These are phyloP conservation scores for Nemotelus pantherinus DNA, from an alignment of 2,888 invertebrate genomes.

Conservation along the genomic window DNA sequence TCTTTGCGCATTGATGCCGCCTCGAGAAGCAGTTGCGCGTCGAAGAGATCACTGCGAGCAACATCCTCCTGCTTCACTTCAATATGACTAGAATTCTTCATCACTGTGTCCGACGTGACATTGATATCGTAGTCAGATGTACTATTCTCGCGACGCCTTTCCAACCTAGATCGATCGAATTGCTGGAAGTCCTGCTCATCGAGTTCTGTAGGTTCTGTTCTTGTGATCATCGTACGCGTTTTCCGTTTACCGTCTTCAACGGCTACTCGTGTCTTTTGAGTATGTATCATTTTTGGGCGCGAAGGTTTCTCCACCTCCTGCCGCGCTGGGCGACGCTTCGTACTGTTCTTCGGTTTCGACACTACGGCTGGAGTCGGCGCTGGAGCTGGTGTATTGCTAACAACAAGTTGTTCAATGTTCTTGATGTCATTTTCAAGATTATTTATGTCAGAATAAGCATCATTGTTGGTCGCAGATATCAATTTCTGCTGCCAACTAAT, in stretches of 20 bases:
- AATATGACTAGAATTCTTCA: slow-evolving; percentile 57
- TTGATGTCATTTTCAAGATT: slow-evolving; percentile 66
- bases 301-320: slow-evolving; percentile 60
- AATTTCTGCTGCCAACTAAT: slow-evolving; percentile 59
- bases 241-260: slow-evolving; percentile 69
- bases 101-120: slow-evolving; percentile 54
- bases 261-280: slow-evolving; percentile 71
- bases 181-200: slow-evolving; percentile 48
- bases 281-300: slow-evolving; percentile 82
- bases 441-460: slow-evolving; percentile 65
- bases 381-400: slow-evolving; percentile 62
- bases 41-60: slow-evolving; percentile 58
- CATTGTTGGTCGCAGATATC: slow-evolving; percentile 57
- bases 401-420: slow-evolving; percentile 64
- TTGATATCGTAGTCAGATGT: slow-evolving; percentile 61
- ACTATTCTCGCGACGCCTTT: slow-evolving; percentile 42
- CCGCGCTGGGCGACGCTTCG: slow-evolving; percentile 53
- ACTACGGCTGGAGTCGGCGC: slow-evolving; percentile 51
- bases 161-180: slow-evolving; percentile 44
- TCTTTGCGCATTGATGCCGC: slow-evolving; percentile 60
- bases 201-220: slow-evolving; percentile 57
- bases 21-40: slow-evolving; percentile 60
- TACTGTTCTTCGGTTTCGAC: slow-evolving; percentile 53
- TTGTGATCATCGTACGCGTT: slow-evolving; percentile 68
- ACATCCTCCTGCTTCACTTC: slow-evolving; percentile 56